phyloP scores from a whole-genome alignment of 2,113 vertebrate genomes.

The Cisticola juncidis region DNA sequence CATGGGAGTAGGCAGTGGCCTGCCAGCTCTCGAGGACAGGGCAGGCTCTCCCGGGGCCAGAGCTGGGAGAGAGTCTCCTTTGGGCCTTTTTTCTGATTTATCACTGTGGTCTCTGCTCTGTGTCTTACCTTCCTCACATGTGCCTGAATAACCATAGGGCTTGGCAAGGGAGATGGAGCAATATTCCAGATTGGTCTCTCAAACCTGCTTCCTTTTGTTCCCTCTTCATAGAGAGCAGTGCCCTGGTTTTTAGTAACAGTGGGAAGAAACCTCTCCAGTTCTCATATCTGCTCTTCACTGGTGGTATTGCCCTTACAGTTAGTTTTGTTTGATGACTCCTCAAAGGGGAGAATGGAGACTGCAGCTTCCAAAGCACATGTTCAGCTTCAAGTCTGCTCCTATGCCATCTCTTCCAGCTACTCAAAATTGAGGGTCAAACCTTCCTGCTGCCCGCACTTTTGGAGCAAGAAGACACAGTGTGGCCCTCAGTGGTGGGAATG shows the following conservation, averaged over 20 bases:
- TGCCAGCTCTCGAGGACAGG: not conserved
- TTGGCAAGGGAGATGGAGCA: not conserved
- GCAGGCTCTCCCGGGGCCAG: not conserved
- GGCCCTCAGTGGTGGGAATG: not conserved
- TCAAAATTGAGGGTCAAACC: not conserved
- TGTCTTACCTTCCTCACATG: not conserved
- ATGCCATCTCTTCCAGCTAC: not conserved
- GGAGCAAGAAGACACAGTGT: not conserved
- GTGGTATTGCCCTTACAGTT: not conserved
- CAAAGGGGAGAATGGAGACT: not conserved
- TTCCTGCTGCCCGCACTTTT: not conserved
- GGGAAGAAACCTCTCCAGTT: not conserved
- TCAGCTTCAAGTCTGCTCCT: not conserved
- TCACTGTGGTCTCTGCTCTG: accelerated
- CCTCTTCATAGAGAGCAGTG: not conserved
- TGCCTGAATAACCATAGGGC: not conserved
- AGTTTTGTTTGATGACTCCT: not conserved
- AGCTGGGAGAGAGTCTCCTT: not conserved
- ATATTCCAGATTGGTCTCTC: not conserved
- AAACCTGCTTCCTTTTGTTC: not conserved
- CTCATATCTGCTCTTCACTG: not conserved
- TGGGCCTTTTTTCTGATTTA: not conserved
- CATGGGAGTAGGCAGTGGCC: not conserved
- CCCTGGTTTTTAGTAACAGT: not conserved
- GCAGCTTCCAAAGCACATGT: not conserved